Base-by-base conservation (phyloP, 2,113 vertebrate species). In the Cyprinodon variegatus region DNA sequence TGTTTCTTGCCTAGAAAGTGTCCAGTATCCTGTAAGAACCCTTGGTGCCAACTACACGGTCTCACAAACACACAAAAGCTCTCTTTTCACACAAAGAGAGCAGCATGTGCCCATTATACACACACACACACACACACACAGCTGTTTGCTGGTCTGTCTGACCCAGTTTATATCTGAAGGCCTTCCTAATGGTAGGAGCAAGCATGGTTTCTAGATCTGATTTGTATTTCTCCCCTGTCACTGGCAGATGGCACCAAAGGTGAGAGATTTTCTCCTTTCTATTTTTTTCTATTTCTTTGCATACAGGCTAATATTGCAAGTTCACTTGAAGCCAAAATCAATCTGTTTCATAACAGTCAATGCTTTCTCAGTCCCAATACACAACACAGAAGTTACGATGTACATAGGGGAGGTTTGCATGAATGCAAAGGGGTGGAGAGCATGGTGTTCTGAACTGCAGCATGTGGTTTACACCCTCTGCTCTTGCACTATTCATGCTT, bases 191-290 rank as follows among this genome's bases (percentile, higher is more conserved):
- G 90, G 91, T 93, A 86, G 84, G 80, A 90, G 78, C 67, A 69
- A 81, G 83, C 29, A 37, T 75, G 70, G 70, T 87, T 81, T 76
- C 81, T 90, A 88, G 75, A 80, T 86, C 85, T 90, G 87, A 92
- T 92, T 93, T 94, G 92, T 90, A 92, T 92, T 93, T 93, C 91
- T 92, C 90, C 89, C 85, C 87, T 77, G 86, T 94, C 91, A 92
- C 93, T 93, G 91, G 83, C 92, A 94, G 93, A 93, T 93, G 92
- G 93, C 92, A 94, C 92, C 91, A 94, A 83, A 94, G 93, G 89
- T 92, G 41, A 20, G 65, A 77, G 77, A 66, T 70, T 40, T 15
- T 46, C 3, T 6, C 11, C 59, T 20, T 40, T 15, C 37, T 10
- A 14, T 10, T 39, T 41, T 41, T 53, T 7, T 11, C 1, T 50